Evolutionary conservation across 2,888 invertebrate genomes (phyloP).

Genomic region (Sesia apiformis): DNA sequence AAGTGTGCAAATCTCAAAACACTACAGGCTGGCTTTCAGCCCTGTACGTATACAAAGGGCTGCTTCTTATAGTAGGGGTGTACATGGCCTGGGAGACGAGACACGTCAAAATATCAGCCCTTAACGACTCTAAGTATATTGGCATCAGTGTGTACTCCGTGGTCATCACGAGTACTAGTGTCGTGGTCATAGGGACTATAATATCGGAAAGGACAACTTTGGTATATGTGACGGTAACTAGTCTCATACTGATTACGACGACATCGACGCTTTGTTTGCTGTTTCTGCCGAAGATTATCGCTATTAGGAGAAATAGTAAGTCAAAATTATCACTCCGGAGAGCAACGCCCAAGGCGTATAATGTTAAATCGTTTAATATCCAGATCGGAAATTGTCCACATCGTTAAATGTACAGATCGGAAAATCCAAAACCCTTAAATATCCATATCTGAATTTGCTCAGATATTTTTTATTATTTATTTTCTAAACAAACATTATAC

Average conservation of each 20-base stretch:
- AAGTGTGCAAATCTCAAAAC: slow-evolving; percentile 90
- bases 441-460: no score
- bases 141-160: slow-evolving; percentile 95
- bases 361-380: no score
- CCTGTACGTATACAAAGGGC: slow-evolving; percentile 92
- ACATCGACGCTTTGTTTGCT: slow-evolving; percentile 89
- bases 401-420: no score
- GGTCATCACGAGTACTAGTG: slow-evolving; percentile 89
- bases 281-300: slow-evolving; percentile 89
- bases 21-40: slow-evolving; percentile 93
- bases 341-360: no score
- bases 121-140: slow-evolving; percentile 95
- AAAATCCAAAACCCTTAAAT: no score
- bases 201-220: slow-evolving; percentile 87
- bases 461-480: no score
- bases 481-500: no score
- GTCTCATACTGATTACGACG: slow-evolving; percentile 88
- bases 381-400: no score
- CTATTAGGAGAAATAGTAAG: slow-evolving; percentile 79
- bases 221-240: slow-evolving; percentile 87
- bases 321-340: slow-evolving; percentile 7
- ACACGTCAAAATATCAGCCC: slow-evolving; percentile 91
- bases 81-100: slow-evolving; percentile 98
- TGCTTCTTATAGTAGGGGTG: slow-evolving; percentile 89
- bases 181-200: slow-evolving; percentile 91